Conservation (phyloP, 2,113 vertebrate species). For the Oplegnathus fasciatus region DNA sequence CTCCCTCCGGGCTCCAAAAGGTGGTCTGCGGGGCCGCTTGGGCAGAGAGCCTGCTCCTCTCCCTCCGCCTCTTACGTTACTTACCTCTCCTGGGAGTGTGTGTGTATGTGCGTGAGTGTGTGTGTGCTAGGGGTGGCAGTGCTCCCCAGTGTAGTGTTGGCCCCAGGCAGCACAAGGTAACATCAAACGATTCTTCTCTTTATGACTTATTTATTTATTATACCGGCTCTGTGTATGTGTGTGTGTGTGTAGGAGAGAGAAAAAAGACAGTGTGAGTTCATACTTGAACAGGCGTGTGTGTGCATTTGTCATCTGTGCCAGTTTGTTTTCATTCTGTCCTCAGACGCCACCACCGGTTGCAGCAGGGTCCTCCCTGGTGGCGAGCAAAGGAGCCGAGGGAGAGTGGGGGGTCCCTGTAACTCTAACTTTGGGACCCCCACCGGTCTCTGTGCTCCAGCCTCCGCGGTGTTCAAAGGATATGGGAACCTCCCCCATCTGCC, state of each 20-base stretch:
- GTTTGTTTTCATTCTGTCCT: slow-evolving; percentile 66
- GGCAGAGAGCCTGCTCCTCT: slow-evolving; percentile 53
- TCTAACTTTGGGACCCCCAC: slow-evolving; percentile 47
- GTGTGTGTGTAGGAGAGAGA: slow-evolving; percentile 18
- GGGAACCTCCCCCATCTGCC: slow-evolving; percentile 52
- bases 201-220: slow-evolving; percentile 83
- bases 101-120: slow-evolving; percentile 27
- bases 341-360: slow-evolving; percentile 51
- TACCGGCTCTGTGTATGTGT: slow-evolving; percentile 7
- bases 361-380: slow-evolving; percentile 53
- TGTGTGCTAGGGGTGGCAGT: slow-evolving; percentile 53
- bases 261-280: slow-evolving; percentile 18
- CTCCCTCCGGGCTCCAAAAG: slow-evolving; percentile 26
- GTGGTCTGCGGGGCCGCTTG: slow-evolving; percentile 40
- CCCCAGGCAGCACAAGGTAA: slow-evolving; percentile 83
- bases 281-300: slow-evolving; percentile 60
- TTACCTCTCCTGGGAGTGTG: slow-evolving; percentile 53
- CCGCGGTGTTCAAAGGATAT: slow-evolving; percentile 70
- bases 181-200: slow-evolving; percentile 82
- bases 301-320: slow-evolving; percentile 65
- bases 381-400: slow-evolving; percentile 53
- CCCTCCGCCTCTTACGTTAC: slow-evolving; percentile 53
- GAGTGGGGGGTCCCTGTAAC: slow-evolving; percentile 51
- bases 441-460: slow-evolving; percentile 52
- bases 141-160: slow-evolving; percentile 79